phyloP scores from a whole-genome alignment of 2,888 invertebrate genomes.

The Meiosimyza decipiens region DNA sequence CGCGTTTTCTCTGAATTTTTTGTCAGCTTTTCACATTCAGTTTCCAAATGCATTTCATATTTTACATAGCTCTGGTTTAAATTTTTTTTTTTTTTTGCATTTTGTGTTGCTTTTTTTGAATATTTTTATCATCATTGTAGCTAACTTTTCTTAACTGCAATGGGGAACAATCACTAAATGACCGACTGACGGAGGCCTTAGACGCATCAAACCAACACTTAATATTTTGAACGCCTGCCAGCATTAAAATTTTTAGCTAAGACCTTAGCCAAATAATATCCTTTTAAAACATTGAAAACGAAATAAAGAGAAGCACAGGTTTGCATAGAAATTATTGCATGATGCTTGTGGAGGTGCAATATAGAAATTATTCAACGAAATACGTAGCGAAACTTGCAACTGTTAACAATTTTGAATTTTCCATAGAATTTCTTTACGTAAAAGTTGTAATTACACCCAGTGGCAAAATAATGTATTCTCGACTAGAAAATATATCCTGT shows the following conservation, averaged over 20 bases:
- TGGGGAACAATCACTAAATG: constrained; percentile 7
- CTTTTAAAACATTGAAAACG: not conserved
- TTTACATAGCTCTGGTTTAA: too few species aligned
- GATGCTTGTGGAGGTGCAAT: too few species aligned
- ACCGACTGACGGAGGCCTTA: not conserved
- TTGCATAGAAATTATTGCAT: constrained; percentile 24
- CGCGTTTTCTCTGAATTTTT: too few species aligned
- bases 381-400: constrained; percentile 5
- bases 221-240: not conserved
- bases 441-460: constrained; percentile 34
- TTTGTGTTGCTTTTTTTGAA: too few species aligned
- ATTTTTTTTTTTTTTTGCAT: too few species aligned
- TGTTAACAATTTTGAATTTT: constrained; percentile 10
- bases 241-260: not conserved
- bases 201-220: not conserved
- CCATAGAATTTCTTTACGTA: constrained; percentile 18
- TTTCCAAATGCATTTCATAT: too few species aligned
- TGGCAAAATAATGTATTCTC: constrained; percentile 19
- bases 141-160: constrained; percentile 9
- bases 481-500: not conserved
- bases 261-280: not conserved
- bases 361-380: constrained; percentile 7
- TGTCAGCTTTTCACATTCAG: too few species aligned
- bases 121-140: not conserved
- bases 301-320: not conserved